These are phyloP conservation scores for Protaetia brevitarsis DNA, from an alignment of 1,140 invertebrate genomes.

Conservation along the genomic window DNA sequence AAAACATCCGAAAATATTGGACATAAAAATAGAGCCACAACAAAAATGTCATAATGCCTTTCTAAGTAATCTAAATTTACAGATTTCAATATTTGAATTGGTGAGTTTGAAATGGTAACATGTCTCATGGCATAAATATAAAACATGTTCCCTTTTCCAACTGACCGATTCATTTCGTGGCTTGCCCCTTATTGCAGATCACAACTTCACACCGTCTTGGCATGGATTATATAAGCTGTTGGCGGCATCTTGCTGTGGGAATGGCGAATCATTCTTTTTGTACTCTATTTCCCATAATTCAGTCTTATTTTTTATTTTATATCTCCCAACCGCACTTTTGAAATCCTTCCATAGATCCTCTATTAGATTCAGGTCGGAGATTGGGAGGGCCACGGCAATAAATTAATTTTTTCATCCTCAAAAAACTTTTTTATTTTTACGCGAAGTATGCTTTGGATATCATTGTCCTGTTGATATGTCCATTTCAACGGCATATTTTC, in stretches of 20 bases:
- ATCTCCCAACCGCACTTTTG: neutral
- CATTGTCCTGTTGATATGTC: conserved; percentile 36
- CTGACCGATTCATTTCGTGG: too few species aligned
- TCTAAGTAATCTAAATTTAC: too few species aligned
- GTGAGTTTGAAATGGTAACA: too few species aligned
- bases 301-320: neutral
- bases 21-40: too few species aligned
- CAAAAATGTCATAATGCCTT: too few species aligned
- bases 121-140: too few species aligned
- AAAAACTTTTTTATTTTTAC: neutral
- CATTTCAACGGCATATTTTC: conserved; percentile 28
- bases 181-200: neutral
- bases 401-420: conserved; percentile 1
- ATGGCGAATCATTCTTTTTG: neutral
- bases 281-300: neutral
- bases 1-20: too few species aligned
- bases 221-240: neutral
- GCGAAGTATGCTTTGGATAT: neutral
- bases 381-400: neutral
- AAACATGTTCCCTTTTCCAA: too few species aligned
- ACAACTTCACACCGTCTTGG: neutral
- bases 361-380: neutral
- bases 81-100: too few species aligned
- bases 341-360: conserved; percentile 4
- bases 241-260: neutral